phyloP scores from a whole-genome alignment of 1,140 invertebrate genomes.

The Bombus sylvicola region DNA sequence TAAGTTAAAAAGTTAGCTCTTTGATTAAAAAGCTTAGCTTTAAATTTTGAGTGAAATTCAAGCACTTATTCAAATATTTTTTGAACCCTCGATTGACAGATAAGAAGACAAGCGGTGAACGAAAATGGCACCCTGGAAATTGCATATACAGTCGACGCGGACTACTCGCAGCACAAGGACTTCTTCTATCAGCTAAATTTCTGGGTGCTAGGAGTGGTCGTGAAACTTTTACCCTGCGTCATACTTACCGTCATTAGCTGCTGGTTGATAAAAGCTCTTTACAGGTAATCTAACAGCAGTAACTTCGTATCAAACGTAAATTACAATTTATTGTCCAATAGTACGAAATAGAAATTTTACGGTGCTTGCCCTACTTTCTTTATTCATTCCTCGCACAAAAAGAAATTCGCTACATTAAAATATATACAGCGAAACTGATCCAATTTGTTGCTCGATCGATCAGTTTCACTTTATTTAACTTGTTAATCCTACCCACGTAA shows the following conservation, averaged over 20 bases:
- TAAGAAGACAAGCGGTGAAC: constrained; percentile 62
- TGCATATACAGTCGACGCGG: constrained; percentile 69
- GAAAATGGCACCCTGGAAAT: constrained; percentile 65
- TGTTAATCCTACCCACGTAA: too few relatives aligned
- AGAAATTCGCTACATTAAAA: background rate
- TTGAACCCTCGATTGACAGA: constrained; percentile 49
- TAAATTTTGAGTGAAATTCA: too few relatives aligned
- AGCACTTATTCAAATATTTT: background rate
- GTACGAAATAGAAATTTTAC: background rate
- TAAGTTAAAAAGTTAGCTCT: too few relatives aligned
- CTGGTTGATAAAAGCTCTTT: constrained; percentile 90
- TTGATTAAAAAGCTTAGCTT: too few relatives aligned
- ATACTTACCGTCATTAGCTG: constrained; percentile 92
- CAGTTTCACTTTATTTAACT: background rate
- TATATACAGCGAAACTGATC: background rate
- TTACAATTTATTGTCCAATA: too few relatives aligned
- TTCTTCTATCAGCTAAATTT: constrained; percentile 90
- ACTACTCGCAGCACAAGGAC: constrained; percentile 77
- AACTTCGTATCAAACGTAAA: too few relatives aligned
- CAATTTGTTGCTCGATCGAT: background rate
- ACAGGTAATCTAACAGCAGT: constrained; percentile 67
- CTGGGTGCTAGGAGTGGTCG: constrained; percentile 93
- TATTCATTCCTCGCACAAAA: too few relatives aligned
- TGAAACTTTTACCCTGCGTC: constrained; percentile 93
- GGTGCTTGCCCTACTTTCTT: background rate